Conservation (phyloP, 2,113 vertebrate species). For the Xyrauchen texanus region DNA sequence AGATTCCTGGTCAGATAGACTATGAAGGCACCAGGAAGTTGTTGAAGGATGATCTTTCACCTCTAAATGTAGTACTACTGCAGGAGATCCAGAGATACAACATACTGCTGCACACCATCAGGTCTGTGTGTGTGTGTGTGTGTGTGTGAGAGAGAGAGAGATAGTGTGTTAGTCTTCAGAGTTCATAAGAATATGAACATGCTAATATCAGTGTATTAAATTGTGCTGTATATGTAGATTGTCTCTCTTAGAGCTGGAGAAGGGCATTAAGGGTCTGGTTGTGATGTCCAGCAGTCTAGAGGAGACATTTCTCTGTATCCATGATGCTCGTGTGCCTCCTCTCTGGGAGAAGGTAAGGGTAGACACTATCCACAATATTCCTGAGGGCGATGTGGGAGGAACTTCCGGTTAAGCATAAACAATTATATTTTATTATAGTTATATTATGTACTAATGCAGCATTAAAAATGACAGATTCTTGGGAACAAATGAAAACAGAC, state of each 20-base stretch:
- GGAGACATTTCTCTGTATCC: conserved; percentile 84
- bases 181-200: background rate
- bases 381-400: too few species aligned
- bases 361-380: background rate
- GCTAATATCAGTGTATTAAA: background rate
- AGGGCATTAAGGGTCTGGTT: conserved; percentile 84
- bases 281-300: conserved; percentile 88
- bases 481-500: too few species aligned
- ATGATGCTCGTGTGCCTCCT: conserved; percentile 81
- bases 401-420: too few species aligned
- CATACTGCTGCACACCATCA: conserved; percentile 78
- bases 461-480: too few species aligned
- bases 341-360: conserved; percentile 84
- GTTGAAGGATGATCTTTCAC: conserved; percentile 77
- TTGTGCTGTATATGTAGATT: conserved; percentile 62
- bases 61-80: conserved; percentile 83
- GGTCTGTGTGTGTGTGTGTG: conserved; percentile 50
- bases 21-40: conserved; percentile 73
- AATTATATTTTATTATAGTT: too few species aligned
- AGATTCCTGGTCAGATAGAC: conserved; percentile 78
- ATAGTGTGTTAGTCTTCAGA: too few species aligned
- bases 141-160: background rate
- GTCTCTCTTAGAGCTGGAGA: conserved; percentile 82
- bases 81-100: conserved; percentile 93
- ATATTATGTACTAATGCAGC: too few species aligned